Percentiles rank a stretch among this genome's conserved stretches.
Evolutionary conservation across 2,113 vertebrate genomes (phyloP).

Genomic region (Apaloderma vittatum): DNA sequence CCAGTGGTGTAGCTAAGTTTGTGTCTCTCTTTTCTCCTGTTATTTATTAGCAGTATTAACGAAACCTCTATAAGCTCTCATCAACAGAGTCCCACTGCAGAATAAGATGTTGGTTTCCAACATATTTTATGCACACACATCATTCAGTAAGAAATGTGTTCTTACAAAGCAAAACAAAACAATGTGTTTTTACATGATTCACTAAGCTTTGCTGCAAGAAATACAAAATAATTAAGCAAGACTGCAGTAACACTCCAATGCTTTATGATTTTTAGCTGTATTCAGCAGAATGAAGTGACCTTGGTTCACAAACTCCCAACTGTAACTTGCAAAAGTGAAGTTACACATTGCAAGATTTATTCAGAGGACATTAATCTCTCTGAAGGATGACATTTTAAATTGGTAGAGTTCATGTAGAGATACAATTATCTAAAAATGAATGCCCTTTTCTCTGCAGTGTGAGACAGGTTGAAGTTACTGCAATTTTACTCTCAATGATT

Average conservation of each 20-base stretch:
- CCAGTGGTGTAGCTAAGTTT: not conserved
- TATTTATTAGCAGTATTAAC: constrained; percentile 16
- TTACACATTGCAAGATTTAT: not conserved
- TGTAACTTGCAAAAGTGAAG: not conserved
- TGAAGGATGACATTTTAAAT: not conserved
- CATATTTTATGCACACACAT: constrained; percentile 36
- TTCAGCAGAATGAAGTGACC: constrained; percentile 41
- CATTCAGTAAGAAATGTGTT: not conserved
- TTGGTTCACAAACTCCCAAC: not conserved
- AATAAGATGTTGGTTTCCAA: constrained; percentile 30
- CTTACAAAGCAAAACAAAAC: constrained; percentile 51
- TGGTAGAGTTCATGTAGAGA: not conserved
- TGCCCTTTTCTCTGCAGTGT: not conserved
- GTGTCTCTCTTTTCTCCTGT: not conserved
- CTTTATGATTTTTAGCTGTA: not conserved
- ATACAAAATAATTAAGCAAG: constrained; percentile 20
- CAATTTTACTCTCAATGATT: not conserved
- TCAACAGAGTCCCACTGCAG: not conserved
- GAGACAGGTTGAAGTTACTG: not conserved
- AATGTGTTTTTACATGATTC: constrained; percentile 38
- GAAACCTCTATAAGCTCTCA: not conserved
- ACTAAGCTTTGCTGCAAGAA: constrained; percentile 5
- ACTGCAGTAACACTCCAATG: not conserved
- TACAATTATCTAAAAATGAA: not conserved
- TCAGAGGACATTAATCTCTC: not conserved